These are phyloP conservation scores for Brevimyrus niger DNA, from an alignment of 2,113 vertebrate species.

Conservation along the genomic window DNA sequence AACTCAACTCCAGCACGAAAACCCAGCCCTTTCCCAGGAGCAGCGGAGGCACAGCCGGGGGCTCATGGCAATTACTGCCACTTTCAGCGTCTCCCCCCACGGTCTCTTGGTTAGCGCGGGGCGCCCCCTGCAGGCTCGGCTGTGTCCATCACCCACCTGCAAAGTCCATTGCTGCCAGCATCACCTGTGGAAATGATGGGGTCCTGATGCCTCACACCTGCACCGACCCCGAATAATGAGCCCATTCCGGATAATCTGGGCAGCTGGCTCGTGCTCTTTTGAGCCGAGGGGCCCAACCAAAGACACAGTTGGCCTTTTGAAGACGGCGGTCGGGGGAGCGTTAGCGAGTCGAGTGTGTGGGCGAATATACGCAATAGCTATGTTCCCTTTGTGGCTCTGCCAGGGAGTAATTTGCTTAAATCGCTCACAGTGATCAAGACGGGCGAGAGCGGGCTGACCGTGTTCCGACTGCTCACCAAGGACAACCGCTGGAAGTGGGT, in stretches of 20 bases:
- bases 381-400: not conserved
- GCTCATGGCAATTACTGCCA: not conserved
- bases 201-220: not conserved
- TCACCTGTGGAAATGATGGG: not conserved
- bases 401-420: not conserved
- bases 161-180: constrained; percentile 9
- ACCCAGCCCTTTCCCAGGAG: not conserved
- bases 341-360: not conserved
- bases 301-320: not conserved
- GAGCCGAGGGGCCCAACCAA: not conserved
- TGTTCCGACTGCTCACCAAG: constrained; percentile 50
- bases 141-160: not conserved
- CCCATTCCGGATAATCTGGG: not conserved
- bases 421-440: constrained; percentile 48
- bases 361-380: not conserved
- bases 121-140: not conserved
- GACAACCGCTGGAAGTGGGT: constrained; percentile 50
- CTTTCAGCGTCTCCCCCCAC: not conserved
- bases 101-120: not conserved
- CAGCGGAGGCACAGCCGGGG: not conserved
- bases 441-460: constrained; percentile 47
- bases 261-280: not conserved
- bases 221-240: not conserved
- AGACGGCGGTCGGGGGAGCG: not conserved
- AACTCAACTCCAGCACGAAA: not conserved